A percentile compares a stretch with the other conserved stretches of the same genome.
Conservation (phyloP, 92 coral and sea anemone genomes). For the Siderastrea radians region DNA sequence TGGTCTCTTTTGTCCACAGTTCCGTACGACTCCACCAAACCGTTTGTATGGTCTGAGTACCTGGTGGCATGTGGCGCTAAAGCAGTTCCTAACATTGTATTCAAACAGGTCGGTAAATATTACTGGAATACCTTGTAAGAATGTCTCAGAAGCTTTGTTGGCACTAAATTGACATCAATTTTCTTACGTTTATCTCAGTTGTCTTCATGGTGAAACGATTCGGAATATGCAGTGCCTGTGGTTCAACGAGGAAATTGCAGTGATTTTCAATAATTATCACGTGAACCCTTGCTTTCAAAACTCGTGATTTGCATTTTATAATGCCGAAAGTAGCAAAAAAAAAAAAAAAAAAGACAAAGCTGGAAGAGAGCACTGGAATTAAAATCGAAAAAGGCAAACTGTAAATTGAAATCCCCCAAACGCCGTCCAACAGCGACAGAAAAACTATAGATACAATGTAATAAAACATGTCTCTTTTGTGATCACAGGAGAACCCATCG, state of each 20-base stretch:
- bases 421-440: too few species aligned
- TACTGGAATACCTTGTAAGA: not conserved
- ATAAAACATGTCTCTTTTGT: not conserved
- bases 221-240: too few species aligned
- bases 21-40: slow-evolving; percentile 93
- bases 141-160: not conserved
- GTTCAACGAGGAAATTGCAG: too few species aligned
- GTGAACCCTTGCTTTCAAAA: too few species aligned
- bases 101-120: slow-evolving; percentile 79
- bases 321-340: not conserved
- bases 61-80: slow-evolving; percentile 84
- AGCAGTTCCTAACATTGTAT: slow-evolving; percentile 82
- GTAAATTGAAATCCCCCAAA: too few species aligned
- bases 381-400: too few species aligned
- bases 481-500: slow-evolving; percentile 82
- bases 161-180: too few species aligned
- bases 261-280: too few species aligned
- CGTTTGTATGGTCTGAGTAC: slow-evolving; percentile 94
- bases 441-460: too few species aligned
- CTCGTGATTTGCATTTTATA: not conserved
- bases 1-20: slow-evolving; percentile 61
- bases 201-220: too few species aligned
- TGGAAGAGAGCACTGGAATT: too few species aligned
- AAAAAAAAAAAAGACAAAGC: not conserved
- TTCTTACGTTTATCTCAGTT: too few species aligned